Evolutionary conservation across 2,888 invertebrate species (phyloP).

Genomic region (Drosophila buzzatii): DNA sequence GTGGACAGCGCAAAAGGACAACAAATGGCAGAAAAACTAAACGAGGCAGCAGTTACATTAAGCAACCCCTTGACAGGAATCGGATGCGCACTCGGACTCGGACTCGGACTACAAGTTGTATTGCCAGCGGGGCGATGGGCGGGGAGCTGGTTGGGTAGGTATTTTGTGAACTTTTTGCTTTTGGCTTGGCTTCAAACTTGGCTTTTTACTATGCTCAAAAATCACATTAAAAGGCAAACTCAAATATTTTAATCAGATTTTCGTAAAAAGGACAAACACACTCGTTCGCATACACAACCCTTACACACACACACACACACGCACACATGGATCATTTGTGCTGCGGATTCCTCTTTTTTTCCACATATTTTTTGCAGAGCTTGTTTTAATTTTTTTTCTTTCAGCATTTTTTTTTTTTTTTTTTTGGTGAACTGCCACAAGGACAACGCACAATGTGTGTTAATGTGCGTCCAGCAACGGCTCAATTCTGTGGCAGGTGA

Average conservation of each 20-base stretch:
- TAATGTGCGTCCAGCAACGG: constrained; percentile 71
- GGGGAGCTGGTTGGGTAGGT: constrained; percentile 1
- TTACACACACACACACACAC: constrained; percentile 28
- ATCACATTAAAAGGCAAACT: constrained; percentile 85
- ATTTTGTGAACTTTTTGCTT: constrained; percentile 56
- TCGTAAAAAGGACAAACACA: constrained; percentile 74
- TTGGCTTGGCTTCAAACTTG: constrained; percentile 55
- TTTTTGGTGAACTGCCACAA: constrained; percentile 44
- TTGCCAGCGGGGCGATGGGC: constrained; percentile 8
- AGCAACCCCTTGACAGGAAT: constrained; percentile 41
- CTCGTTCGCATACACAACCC: constrained; percentile 41
- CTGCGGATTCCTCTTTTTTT: constrained; percentile 34
- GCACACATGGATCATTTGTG: constrained; percentile 47
- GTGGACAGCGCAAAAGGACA: constrained; percentile 27
- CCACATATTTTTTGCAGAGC: constrained; percentile 30
- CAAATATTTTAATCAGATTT: constrained; percentile 85
- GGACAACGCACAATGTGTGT: constrained; percentile 78
- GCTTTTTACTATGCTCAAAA: constrained; percentile 83
- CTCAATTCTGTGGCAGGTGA: constrained; percentile 43
- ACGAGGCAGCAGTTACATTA: constrained; percentile 45
- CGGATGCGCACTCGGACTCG: constrained; percentile 29
- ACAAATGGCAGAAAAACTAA: constrained; percentile 24
- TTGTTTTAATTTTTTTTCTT: constrained; percentile 53
- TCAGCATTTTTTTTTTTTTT: constrained; percentile 20
- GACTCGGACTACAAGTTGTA: constrained; percentile 16